Percentiles rank a stretch among this genome's conserved stretches.
These are phyloP conservation scores for Endomychus coccineus DNA, from an alignment of 2,888 invertebrate species.

Conservation along the genomic window DNA sequence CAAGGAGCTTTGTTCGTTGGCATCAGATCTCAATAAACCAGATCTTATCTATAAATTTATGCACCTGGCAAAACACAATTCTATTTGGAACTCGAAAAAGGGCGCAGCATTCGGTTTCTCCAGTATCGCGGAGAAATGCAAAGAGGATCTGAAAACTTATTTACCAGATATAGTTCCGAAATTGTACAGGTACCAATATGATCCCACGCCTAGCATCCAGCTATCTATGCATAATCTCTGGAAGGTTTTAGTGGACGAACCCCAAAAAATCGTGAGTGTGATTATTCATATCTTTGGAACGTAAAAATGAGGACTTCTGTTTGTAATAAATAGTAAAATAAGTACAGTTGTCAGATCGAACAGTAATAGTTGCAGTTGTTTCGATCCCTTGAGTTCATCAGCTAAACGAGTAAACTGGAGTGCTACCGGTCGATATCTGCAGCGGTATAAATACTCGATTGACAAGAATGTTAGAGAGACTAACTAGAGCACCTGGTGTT, in stretches of 20 bases:
- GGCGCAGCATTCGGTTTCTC: constrained; percentile 92
- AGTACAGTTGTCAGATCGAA: no score
- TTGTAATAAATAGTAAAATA: no score
- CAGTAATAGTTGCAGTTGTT: no score
- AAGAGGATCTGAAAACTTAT: constrained; percentile 73
- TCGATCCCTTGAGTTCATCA: no score
- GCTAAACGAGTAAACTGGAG: no score
- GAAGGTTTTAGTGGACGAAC: constrained; percentile 81
- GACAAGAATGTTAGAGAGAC: no score
- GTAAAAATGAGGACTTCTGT: no score
- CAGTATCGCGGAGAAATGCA: constrained; percentile 75
- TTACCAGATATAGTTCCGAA: constrained; percentile 81
- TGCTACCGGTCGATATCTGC: no score
- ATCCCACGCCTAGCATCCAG: constrained; percentile 87
- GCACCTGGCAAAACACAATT: constrained; percentile 91
- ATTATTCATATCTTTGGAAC: constrained; percentile 3
- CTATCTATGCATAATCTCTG: constrained; percentile 92
- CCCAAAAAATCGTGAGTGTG: constrained; percentile 66
- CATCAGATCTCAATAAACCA: constrained; percentile 90
- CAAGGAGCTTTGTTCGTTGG: constrained; percentile 87
- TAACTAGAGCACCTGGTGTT: no score
- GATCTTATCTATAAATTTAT: constrained; percentile 94
- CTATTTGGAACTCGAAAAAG: constrained; percentile 90
- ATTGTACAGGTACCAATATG: constrained; percentile 85
- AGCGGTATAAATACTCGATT: no score